Conservation (phyloP, 2,113 vertebrate genomes). For the Ochotona princeps region DNA sequence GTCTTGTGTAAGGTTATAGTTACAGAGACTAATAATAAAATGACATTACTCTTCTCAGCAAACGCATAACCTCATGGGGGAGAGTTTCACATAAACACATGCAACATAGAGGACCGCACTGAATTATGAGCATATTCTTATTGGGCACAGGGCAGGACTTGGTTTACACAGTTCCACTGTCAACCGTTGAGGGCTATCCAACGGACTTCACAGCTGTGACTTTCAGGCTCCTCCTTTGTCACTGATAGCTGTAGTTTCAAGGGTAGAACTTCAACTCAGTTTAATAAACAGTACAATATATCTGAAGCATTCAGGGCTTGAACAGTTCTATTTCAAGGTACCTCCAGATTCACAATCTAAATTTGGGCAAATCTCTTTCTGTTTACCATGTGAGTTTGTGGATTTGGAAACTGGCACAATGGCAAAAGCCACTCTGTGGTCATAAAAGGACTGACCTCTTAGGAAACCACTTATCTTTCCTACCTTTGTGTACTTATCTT, state of each 20-base stretch:
- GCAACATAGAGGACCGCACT: background rate
- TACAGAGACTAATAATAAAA: background rate
- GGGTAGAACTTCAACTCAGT: background rate
- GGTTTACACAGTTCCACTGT: background rate
- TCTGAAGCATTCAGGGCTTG: background rate
- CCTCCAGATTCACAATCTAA: background rate
- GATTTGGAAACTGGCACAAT: slow-evolving; percentile 14
- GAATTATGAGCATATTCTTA: background rate
- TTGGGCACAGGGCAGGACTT: background rate
- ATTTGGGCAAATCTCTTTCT: background rate
- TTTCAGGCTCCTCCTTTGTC: background rate
- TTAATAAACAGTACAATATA: background rate
- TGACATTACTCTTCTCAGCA: background rate
- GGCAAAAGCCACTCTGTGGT: background rate
- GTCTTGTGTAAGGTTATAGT: background rate
- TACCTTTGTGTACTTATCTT: background rate
- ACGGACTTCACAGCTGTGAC: rapidly evolving
- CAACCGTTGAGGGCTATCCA: rapidly evolving
- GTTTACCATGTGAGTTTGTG: background rate
- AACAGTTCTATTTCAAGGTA: slow-evolving; percentile 2
- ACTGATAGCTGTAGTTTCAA: background rate
- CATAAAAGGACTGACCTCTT: background rate
- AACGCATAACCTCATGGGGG: background rate
- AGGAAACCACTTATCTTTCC: background rate
- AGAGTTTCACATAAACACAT: background rate